Conservation (phyloP, 2,113 vertebrate species). For the Tringa solitaria region DNA sequence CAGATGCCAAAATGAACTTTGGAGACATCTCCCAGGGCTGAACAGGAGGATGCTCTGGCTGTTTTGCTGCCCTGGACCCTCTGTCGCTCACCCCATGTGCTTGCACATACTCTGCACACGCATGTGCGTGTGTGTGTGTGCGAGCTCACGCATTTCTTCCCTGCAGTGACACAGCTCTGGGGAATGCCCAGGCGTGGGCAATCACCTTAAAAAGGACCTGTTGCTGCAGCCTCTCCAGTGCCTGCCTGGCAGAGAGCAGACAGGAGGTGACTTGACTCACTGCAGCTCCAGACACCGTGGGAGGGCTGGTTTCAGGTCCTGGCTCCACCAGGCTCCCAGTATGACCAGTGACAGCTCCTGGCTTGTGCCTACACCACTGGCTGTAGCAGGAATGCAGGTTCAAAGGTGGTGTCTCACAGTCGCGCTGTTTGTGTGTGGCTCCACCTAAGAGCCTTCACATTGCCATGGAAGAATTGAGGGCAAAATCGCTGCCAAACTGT, state of each 20-base stretch:
- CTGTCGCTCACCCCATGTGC: not conserved
- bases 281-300: not conserved
- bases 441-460: not conserved
- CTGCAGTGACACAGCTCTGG: not conserved
- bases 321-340: not conserved
- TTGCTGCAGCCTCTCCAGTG: not conserved
- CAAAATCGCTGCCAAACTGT: not conserved
- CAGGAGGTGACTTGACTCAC: not conserved
- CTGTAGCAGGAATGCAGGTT: not conserved
- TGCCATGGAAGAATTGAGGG: not conserved
- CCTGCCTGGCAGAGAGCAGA: not conserved
- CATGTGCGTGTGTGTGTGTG: not conserved
- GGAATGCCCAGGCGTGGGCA: not conserved
- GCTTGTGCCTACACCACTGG: not conserved
- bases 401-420: not conserved
- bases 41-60: not conserved
- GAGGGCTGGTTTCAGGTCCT: not conserved
- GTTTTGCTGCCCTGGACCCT: not conserved
- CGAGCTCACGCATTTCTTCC: rapidly evolving
- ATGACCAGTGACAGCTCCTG: not conserved
- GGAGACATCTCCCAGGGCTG: not conserved
- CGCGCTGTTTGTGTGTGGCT: not conserved
- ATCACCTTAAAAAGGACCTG: not conserved
- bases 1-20: not conserved
- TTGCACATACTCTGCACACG: not conserved